Base-by-base conservation (phyloP, 2,888 invertebrate genomes). In the Ethmia dodecea region DNA sequence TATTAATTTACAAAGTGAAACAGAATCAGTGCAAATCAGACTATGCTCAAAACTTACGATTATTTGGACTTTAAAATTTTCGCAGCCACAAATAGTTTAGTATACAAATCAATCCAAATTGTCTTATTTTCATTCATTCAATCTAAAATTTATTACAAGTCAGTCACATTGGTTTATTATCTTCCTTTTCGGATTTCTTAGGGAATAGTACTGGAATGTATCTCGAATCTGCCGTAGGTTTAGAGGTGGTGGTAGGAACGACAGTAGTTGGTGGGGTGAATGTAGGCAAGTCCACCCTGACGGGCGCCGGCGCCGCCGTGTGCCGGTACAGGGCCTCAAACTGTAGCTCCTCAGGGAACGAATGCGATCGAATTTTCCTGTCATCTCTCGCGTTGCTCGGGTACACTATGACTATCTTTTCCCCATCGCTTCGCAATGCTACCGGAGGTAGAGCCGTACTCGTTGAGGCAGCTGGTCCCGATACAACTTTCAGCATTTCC, bases 201-300 rank as follows among this genome's bases (percentile, higher is more conserved):
- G 58, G 51, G 43, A 59, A 75, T 5, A 58, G 60, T 11, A 79
- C 55, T 24, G 81, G 76, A 42, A 76, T 69, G 54, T 72, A 80
- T 39, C 70, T 59, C 2, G 67, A 51, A 13, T 74, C 73, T 3
- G 33, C 22, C n/a, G n/a, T n/a, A 28, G 45, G 40, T 3, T 36
- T 1, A 1, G 16, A 9, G 35, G 54, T 40, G 9, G 51, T 40
- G 1, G 54, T 28, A 9, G 65, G 51, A 13, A 61, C 50, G 16
- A 63, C 57, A 30, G 57, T 42, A 5, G 69, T 56, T 3, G 84
- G 83, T 12, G 90, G 89, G 15, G 83, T 61, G 53, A 88, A 90
- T 1, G 90, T 90, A 8, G 90, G 90, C 43, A 90, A 57, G 45
- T 89, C 88, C n/a, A 90, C 88, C 27, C 88, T 71, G 4, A 89